phyloP scores from a whole-genome alignment of 1,140 invertebrate species.

The Hypothenemus hampei region DNA sequence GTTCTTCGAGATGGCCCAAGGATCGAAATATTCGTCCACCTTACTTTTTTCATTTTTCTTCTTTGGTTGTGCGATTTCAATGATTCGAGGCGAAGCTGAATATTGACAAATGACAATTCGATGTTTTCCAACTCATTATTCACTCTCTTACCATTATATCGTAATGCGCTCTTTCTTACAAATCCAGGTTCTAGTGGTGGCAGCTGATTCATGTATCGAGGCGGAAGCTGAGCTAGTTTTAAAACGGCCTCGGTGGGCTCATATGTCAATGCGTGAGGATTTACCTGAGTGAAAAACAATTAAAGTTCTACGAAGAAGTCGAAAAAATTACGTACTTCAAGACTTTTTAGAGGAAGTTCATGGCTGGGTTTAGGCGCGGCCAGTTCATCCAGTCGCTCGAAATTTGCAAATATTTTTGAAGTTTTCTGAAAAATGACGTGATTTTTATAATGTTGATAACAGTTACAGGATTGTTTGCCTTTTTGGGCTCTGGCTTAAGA shows the following conservation, averaged over 20 bases:
- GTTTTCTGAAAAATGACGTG: conserved; percentile 11
- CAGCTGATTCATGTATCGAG: conserved; percentile 16
- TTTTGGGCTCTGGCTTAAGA: conserved; percentile 12
- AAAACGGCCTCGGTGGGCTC: conserved; percentile 29
- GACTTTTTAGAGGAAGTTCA: conserved; percentile 11
- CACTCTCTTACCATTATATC: conserved; percentile 32
- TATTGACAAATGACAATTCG: too few relatives aligned
- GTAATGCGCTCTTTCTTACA: conserved; percentile 34
- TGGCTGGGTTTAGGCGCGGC: conserved; percentile 25
- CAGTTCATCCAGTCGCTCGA: conserved; percentile 20
- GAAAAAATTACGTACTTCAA: conserved; percentile 12
- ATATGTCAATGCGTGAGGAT: conserved; percentile 33
- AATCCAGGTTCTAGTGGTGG: conserved; percentile 28
- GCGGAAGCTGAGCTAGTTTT: conserved; percentile 29
- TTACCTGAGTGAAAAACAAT: conserved; percentile 21
- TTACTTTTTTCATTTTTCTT: conserved; percentile 29
- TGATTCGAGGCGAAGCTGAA: conserved; percentile 32
- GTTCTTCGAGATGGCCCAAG: conserved; percentile 39
- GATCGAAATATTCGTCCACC: conserved; percentile 38
- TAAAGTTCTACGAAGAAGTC: background rate
- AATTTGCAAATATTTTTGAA: conserved; percentile 19
- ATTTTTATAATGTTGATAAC: background rate
- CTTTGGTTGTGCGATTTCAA: conserved; percentile 36
- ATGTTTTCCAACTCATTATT: too few relatives aligned
- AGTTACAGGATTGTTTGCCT: conserved; percentile 1